Evolutionary conservation across 2,888 invertebrate species (phyloP), one percentile per base, ranked within the genome.

Genomic region (Rhaphigaster nebulosa): DNA sequence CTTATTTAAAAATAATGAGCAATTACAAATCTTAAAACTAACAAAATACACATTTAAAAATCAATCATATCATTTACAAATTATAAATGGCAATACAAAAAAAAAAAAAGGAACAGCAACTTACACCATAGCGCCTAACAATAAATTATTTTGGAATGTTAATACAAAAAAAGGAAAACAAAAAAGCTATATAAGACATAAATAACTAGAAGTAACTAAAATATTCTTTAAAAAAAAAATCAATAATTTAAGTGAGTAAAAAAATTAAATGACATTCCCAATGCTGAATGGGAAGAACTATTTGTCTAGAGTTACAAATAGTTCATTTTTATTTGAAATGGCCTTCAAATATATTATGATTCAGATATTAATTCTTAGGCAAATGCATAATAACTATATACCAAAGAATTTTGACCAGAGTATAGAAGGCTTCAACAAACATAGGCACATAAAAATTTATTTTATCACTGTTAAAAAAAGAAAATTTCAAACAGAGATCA

Each of bases 21-120:
- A 60, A 56, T 34, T 88, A 88, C 54, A 88, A n/a, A 88, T 13
- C 88, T 88, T 88, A 88, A 54, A 34, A 29, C 54, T 88, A 52
- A 88, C 23, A 26, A 45, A 84, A 84, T 45, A 41, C 41, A 84
- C 12, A 50, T 45, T 84, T 54, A 41, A 50, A 88, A 88, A 41
- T 34, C 18, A 34, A 50, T 56, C 56, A n/a, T n/a, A n/a, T n/a
- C n/a, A n/a, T n/a, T n/a, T n/a, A n/a, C n/a, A n/a, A 88, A 50
- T 88, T 38, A 52, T 54, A 56, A 88, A 88, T 29, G 56, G 54
- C 54, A 26, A 45, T 54, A 50, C 6, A 65, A 65, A n/a, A 60
- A 80, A 1, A 23, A 8, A 80, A 84, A 84, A 84, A 84, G 84
- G 84, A 84, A 84, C 84, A 84, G 84, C 45, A 50, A n/a, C 84